Evolutionary conservation across 2,888 invertebrate species (phyloP).

Genomic region (Drosophila cognata): DNA sequence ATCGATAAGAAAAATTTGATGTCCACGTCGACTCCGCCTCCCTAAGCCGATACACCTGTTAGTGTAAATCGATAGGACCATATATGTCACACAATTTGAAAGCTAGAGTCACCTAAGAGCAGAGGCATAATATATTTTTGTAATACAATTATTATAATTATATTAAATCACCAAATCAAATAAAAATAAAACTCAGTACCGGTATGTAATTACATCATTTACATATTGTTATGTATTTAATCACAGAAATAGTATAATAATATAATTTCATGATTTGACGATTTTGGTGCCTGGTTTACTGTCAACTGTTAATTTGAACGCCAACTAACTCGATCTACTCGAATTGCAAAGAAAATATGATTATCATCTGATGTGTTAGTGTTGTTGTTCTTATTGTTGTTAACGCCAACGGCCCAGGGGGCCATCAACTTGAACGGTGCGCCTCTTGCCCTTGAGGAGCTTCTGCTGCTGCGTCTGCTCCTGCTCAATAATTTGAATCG

Average conservation of each 20-base stretch:
- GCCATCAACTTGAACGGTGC: slow-evolving; percentile 33
- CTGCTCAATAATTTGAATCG: slow-evolving; percentile 56
- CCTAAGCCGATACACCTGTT: no score
- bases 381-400: background rate
- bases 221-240: background rate
- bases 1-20: no score
- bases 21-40: no score
- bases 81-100: no score
- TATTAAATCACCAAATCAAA: background rate
- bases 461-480: slow-evolving; percentile 43
- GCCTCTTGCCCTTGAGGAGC: slow-evolving; percentile 37
- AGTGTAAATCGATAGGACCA: no score
- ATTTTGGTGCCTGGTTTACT: slow-evolving; percentile 11
- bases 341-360: slow-evolving; percentile 35
- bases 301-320: slow-evolving; percentile 43
- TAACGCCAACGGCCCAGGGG: slow-evolving; percentile 54
- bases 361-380: background rate
- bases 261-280: slow-evolving; percentile 1
- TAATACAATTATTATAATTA: background rate
- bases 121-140: background rate
- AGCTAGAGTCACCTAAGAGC: background rate
- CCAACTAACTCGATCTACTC: slow-evolving; percentile 24
- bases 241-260: slow-evolving; percentile 46
- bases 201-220: background rate
- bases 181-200: background rate